phyloP scores from a whole-genome alignment of 2,888 invertebrate species.

The Lithosia quadra region DNA sequence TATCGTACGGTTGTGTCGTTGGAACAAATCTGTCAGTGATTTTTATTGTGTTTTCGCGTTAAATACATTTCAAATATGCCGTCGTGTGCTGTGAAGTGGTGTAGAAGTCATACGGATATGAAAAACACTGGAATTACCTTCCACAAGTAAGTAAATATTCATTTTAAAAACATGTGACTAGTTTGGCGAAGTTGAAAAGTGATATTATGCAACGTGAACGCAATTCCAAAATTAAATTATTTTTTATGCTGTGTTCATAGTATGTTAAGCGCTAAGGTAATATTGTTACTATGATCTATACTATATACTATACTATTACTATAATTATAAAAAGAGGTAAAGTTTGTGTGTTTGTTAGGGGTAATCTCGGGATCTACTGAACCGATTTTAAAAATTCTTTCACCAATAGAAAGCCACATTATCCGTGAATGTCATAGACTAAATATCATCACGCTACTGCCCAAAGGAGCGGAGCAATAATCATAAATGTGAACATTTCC shows the following conservation, averaged over 20 bases:
- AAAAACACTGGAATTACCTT: conserved; percentile 7
- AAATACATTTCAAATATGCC: neutral
- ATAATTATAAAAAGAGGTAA: no score
- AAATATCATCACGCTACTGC: no score
- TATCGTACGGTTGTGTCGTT: conserved; percentile 1
- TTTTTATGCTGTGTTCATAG: conserved; percentile 1
- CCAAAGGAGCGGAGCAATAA: no score
- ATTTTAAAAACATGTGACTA: neutral
- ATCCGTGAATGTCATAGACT: no score
- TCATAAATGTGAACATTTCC: no score
- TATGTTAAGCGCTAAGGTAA: neutral
- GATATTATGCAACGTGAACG: conserved; percentile 1
- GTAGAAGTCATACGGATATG: conserved; percentile 8
- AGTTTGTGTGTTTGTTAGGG: no score
- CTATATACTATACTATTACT: no score
- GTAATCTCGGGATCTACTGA: no score
- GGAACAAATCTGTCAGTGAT: neutral
- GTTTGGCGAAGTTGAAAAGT: neutral
- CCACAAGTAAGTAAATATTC: conserved; percentile 2
- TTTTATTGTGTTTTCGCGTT: conserved; percentile 6
- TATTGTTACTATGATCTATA: neutral
- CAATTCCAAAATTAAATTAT: neutral
- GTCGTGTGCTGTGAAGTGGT: conserved; percentile 9
- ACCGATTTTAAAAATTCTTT: no score
- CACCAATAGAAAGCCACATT: no score